Base-by-base conservation (phyloP, 2,113 vertebrate species). In the Pycnonotus jocosus region DNA sequence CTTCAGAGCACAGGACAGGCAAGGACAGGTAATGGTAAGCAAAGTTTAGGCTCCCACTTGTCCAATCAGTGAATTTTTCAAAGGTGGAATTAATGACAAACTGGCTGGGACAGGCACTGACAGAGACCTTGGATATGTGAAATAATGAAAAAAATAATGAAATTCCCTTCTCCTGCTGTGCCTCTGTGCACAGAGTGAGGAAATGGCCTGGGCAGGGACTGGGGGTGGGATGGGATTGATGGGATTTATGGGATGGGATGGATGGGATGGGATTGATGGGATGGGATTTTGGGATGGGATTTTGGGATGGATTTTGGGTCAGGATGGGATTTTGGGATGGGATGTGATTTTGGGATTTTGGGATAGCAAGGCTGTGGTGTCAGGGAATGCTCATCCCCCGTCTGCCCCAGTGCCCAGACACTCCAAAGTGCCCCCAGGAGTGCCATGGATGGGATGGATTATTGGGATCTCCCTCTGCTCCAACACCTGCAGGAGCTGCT, bases 311-410 rank as follows among this genome's bases (percentile, higher is more conserved):
- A n/a, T n/a, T n/a, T n/a, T n/a, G n/a, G n/a, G n/a, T n/a, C n/a
- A n/a, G n/a, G 40, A 44, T n/a, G 23, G 35, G n/a, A 45, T 17
- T 8, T 38, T 28, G 21, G 21, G 28, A 24, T 28, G 28, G 28
- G 15, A 27, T 6, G 19, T 45, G 17, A 33, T 31, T 44, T 45
- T 13, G 16, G 44, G 33, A 14, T 47, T 22, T 22, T 53, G 30
- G 37, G 33, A 23, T 24, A 11, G 6, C 0, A 0, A 61, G 69
- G 27, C 18, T 6, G 1, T 3, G 0, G 27, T 35, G 5, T 48
- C 8, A 4, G 4, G 27, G 2, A 11, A 4, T 6, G 35, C 50
- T 44, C 11, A 0, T 11, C 6, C 19, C 47, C 30, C 12, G 0
- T 1, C n/a, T 33, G 23, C 38, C 45, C 31, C 86, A 15, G 8